These are phyloP conservation scores for Episyrphus balteatus DNA, from an alignment of 1,140 invertebrate genomes.

Conservation along the genomic window DNA sequence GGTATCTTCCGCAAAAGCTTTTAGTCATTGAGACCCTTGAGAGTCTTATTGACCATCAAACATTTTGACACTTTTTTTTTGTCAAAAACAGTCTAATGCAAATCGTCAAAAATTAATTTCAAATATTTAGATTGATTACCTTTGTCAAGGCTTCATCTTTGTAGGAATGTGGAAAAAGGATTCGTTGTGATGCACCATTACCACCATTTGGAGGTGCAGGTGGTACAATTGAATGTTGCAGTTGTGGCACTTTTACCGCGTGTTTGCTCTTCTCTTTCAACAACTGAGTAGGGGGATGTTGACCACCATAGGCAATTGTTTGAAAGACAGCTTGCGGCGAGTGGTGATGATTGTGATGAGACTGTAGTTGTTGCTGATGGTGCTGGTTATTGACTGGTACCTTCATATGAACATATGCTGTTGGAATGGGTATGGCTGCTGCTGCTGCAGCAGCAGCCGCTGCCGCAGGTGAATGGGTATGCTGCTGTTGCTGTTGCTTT, in stretches of 20 bases:
- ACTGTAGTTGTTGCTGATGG: constrained; percentile 10
- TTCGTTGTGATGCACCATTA: background rate
- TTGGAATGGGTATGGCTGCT: constrained; percentile 21
- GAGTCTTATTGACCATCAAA: too few species aligned
- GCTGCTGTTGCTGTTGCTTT: constrained; percentile 11
- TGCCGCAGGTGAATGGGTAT: constrained; percentile 10
- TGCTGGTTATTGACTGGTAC: constrained; percentile 1
- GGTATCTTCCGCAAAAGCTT: too few species aligned
- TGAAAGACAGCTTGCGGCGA: too few species aligned
- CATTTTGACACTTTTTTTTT: too few species aligned
- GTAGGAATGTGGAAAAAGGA: background rate
- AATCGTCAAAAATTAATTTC: too few species aligned
- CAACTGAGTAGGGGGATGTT: too few species aligned
- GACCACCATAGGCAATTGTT: too few species aligned
- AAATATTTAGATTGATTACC: too few species aligned
- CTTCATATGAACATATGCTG: constrained; percentile 25
- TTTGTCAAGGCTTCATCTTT: too few species aligned
- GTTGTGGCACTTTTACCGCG: constrained; percentile 14
- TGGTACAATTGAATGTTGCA: constrained; percentile 18
- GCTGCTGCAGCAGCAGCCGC: constrained; percentile 9
- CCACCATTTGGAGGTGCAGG: constrained; percentile 11
- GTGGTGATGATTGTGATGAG: background rate
- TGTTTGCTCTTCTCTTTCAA: too few species aligned
- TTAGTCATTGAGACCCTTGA: too few species aligned
- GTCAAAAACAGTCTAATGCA: too few species aligned